These are phyloP conservation scores for Scleropages formosus DNA, from an alignment of 2,797 vertebrate species.

Conservation along the genomic window DNA sequence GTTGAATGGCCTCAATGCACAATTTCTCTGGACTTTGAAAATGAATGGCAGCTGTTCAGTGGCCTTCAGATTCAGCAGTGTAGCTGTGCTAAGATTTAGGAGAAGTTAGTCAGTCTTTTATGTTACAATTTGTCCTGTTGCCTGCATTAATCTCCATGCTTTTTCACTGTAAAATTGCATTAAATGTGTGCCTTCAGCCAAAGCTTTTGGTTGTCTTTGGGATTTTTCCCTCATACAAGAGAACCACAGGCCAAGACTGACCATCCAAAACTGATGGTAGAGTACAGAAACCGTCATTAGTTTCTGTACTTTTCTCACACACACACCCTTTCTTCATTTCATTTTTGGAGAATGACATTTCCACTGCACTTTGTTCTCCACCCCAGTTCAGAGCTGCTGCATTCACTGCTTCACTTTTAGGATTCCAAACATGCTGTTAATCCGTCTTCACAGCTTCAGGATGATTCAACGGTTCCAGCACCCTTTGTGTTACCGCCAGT, in stretches of 20 bases:
- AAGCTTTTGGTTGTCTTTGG: not conserved
- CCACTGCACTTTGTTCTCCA: too few relatives aligned
- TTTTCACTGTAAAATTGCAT: not conserved
- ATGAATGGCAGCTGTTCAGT: not conserved
- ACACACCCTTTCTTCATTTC: too few relatives aligned
- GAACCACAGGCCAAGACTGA: slow-evolving; percentile 6
- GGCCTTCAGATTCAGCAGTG: not conserved
- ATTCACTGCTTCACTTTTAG: too few relatives aligned
- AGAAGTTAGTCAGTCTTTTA: not conserved
- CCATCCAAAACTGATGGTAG: not conserved
- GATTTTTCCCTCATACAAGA: not conserved
- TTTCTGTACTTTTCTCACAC: not conserved
- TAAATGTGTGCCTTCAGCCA: not conserved
- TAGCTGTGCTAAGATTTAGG: not conserved
- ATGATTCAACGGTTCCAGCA: too few relatives aligned
- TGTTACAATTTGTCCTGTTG: slow-evolving; percentile 1
- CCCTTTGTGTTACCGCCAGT: too few relatives aligned
- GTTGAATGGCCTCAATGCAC: not conserved
- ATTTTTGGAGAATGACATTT: too few relatives aligned
- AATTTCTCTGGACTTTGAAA: not conserved
- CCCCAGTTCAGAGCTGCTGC: too few relatives aligned
- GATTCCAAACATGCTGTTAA: too few relatives aligned
- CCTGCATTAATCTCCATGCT: too few relatives aligned
- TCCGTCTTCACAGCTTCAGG: too few relatives aligned
- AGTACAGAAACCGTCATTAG: not conserved